A percentile compares a stretch with the other conserved stretches of the same genome.
phyloP scores from a whole-genome alignment of 2,113 vertebrate species.

The Labeo rohita region DNA sequence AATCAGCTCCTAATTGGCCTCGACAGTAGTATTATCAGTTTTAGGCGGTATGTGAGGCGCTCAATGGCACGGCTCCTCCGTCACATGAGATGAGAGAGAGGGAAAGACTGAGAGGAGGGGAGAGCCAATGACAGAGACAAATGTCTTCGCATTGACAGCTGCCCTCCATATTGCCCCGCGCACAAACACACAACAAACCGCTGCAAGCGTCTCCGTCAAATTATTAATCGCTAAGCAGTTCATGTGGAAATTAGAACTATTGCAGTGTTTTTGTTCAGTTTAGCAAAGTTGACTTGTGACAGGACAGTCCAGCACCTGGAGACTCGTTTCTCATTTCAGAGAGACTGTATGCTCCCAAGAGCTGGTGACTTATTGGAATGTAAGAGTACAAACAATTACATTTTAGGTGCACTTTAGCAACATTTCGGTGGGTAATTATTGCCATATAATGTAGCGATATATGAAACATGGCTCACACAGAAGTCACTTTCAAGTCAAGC shows the following conservation, averaged over 20 bases:
- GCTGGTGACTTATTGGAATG: not conserved
- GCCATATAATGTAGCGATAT: not conserved
- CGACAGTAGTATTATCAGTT: slow-evolving; percentile 77
- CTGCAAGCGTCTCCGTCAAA: slow-evolving; percentile 29
- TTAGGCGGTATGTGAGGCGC: slow-evolving; percentile 58
- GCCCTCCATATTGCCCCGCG: slow-evolving; percentile 76
- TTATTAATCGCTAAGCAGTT: slow-evolving; percentile 11
- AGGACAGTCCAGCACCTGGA: slow-evolving; percentile 22
- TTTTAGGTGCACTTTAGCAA: not conserved
- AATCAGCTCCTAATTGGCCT: slow-evolving; percentile 76
- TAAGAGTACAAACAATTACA: slow-evolving; percentile 11
- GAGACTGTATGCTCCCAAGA: not conserved
- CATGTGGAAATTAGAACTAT: slow-evolving; percentile 17
- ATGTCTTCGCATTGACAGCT: slow-evolving; percentile 80
- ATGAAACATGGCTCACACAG: not conserved
- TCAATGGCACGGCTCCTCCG: slow-evolving; percentile 54
- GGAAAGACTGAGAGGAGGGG: slow-evolving; percentile 58
- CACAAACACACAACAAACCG: slow-evolving; percentile 56
- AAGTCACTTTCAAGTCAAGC: not conserved
- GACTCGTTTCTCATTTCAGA: not conserved
- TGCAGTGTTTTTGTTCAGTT: not conserved
- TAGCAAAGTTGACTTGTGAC: slow-evolving; percentile 4
- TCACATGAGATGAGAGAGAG: slow-evolving; percentile 49
- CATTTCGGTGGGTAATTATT: not conserved
- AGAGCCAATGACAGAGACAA: slow-evolving; percentile 77